Percentiles rank a stretch among this genome's conserved stretches.
These are phyloP conservation scores for Entomobrya multifasciata DNA, from an alignment of 2,888 invertebrate genomes.

Conservation along the genomic window DNA sequence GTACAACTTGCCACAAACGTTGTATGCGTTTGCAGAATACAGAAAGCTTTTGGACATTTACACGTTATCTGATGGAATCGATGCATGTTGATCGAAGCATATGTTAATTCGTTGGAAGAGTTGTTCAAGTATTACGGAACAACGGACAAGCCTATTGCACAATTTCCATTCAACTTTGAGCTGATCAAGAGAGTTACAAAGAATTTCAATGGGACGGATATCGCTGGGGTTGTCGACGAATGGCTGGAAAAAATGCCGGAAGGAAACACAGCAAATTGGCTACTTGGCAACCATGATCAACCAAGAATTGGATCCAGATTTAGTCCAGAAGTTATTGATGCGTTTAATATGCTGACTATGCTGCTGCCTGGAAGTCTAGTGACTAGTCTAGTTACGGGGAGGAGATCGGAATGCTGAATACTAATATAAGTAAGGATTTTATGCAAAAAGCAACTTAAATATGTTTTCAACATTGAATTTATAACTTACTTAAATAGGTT, in stretches of 20 bases:
- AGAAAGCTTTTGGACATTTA: conserved; percentile 84
- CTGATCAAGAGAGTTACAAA: conserved; percentile 63
- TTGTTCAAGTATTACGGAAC: conserved; percentile 80
- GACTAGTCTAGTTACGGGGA: conserved; percentile 84
- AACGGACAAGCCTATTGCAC: conserved; percentile 79
- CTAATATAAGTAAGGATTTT: conserved; percentile 81
- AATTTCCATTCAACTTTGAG: conserved; percentile 80
- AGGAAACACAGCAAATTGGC: conserved; percentile 81
- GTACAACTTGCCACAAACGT: conserved; percentile 85
- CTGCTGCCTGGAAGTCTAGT: conserved; percentile 83
- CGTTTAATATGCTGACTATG: conserved; percentile 83
- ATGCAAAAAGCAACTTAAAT: too few relatives aligned
- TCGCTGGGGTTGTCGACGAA: conserved; percentile 85
- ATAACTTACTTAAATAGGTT: conserved; percentile 77
- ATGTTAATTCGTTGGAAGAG: conserved; percentile 71
- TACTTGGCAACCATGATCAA: conserved; percentile 80
- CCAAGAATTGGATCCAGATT: conserved; percentile 36
- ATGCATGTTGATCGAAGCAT: conserved; percentile 80
- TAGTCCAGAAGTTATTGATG: conserved; percentile 80
- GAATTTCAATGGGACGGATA: conserved; percentile 84
- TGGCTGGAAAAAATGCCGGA: conserved; percentile 83
- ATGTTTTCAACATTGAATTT: too few relatives aligned
- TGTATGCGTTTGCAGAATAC: conserved; percentile 85
- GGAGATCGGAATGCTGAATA: conserved; percentile 82
- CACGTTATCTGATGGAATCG: conserved; percentile 82